Evolutionary conservation across 2,797 vertebrate genomes (phyloP), one percentile per base, ranked within the genome.

Genomic region (Anguilla anguilla): DNA sequence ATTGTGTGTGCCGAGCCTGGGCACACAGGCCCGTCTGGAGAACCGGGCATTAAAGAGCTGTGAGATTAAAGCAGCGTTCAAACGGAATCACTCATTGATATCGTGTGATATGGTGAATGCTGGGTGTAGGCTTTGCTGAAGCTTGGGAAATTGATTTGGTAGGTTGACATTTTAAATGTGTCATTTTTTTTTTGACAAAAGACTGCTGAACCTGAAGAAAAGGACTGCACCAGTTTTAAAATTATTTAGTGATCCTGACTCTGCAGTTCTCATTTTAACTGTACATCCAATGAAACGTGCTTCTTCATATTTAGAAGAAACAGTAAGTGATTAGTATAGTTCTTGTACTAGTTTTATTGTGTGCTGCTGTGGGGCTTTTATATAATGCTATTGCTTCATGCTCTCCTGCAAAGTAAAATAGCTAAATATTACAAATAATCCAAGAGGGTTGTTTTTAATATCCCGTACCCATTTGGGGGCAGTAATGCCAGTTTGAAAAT

Each of bases 371-470:
- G 72, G 39, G 74, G 31, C 46, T 43, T 22, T 43, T 15, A 31
- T 77, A 39, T 77, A 77, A 77, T 39, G 10, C 72, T 13, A 17
- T 43, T 35, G 3, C 31, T 79, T 15, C 3, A 39, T 79, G 35
- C 87, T 85, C 88, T 11, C 1, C 22, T 59, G 86, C 88, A 87
- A 87, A 85, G 85, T 91, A 3, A 15, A 53, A 88, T 79, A 79
- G 39, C 53, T 89, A 25, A 87, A 88, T 90, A 89, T 87, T 89
- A 89, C 83, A 2, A 88, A 88, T 88, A 88, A 92, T 92, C 87
- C 89, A 88, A 92, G 89, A 93, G 91, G 86, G 85, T 81, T 88
- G 79, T 84, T 86, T 90, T 92, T 94, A 89, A 91, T 92, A 91
- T 92, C 86, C 88, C 86, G 85, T 82, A 91, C 89, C 92, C 87